These are phyloP conservation scores for Penaeus chinensis DNA, from an alignment of 1,140 invertebrate genomes.

Conservation along the genomic window DNA sequence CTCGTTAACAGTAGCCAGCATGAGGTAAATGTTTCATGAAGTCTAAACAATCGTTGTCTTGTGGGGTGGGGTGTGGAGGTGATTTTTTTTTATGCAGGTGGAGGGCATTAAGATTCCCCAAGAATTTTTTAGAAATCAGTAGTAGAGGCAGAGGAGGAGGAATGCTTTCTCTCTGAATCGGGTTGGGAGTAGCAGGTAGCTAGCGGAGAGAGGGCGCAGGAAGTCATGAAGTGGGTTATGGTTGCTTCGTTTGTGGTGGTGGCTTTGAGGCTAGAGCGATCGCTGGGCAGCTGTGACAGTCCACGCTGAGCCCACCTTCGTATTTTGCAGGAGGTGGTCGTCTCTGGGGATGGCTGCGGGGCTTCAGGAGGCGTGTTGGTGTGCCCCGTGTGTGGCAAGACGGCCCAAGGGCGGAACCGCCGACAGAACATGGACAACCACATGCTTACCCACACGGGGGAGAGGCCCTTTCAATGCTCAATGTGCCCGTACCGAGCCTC, in stretches of 20 bases:
- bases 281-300: constrained; percentile 37
- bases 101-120: no score
- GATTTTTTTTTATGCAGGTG: no score
- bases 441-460: constrained; percentile 61
- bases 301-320: constrained; percentile 49
- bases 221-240: no score
- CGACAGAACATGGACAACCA: constrained; percentile 63
- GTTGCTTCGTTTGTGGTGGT: background rate
- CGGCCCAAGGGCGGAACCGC: constrained; percentile 60
- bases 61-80: no score
- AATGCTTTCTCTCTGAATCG: no score
- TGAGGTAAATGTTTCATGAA: no score
- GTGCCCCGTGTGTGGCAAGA: constrained; percentile 61
- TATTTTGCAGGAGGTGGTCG: constrained; percentile 60
- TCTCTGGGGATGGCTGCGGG: constrained; percentile 44
- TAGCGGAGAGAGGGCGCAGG: no score
- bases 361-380: constrained; percentile 48
- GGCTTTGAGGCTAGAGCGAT: constrained; percentile 22
- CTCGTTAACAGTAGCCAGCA: no score
- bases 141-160: no score
- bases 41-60: no score
- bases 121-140: no score
- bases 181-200: no score
- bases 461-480: constrained; percentile 61
- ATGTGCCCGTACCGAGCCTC: constrained; percentile 59